phyloP scores from a whole-genome alignment of 2,113 vertebrate species.

The Sturnira hondurensis region DNA sequence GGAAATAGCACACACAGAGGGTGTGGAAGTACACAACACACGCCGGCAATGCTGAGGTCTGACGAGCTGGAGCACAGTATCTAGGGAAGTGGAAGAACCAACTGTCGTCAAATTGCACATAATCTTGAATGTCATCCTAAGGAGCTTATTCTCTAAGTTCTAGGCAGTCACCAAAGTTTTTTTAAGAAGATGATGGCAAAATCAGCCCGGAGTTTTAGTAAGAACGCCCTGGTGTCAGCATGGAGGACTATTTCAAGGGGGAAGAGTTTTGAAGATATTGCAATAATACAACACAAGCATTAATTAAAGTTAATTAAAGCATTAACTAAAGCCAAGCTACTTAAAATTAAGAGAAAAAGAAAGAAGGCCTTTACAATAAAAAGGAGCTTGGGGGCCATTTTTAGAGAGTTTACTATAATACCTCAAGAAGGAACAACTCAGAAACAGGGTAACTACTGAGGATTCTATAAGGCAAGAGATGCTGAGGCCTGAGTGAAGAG shows the following conservation, averaged over 20 bases:
- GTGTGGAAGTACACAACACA: rapidly evolving
- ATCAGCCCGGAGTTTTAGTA: neutral
- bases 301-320: neutral
- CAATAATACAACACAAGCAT: neutral
- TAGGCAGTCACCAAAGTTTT: neutral
- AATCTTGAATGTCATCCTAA: neutral
- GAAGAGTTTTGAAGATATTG: neutral
- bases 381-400: neutral
- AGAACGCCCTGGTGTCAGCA: neutral
- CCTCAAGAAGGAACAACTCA: neutral
- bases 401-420: neutral
- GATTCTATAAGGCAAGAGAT: neutral
- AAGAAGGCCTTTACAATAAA: neutral
- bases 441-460: neutral
- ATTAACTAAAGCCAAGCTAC: neutral
- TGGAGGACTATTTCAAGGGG: neutral
- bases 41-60: neutral
- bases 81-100: neutral
- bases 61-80: neutral
- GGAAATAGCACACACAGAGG: rapidly evolving
- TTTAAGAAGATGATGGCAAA: neutral
- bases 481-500: neutral
- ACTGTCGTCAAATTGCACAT: neutral
- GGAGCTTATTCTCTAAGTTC: neutral
- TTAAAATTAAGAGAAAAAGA: neutral